Base-by-base conservation (phyloP, 2,888 invertebrate species). In the Drosophila maculinotata region DNA sequence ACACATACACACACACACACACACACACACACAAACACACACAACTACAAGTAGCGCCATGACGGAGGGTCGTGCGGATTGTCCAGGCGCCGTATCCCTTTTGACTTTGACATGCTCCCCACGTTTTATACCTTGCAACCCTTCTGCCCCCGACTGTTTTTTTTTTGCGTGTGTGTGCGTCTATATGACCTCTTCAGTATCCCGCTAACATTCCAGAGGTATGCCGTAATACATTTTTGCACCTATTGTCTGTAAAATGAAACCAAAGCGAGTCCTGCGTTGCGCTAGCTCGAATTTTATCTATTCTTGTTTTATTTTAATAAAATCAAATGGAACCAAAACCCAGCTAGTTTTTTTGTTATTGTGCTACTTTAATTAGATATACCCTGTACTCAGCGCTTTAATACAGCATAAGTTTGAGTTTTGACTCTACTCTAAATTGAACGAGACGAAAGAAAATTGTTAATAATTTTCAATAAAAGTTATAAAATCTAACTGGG, bases 201-300 rank as follows among this genome's bases (percentile, higher is more conserved):
- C 52, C 52, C 41, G 56, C 17, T 39, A 44, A 49, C 66, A 58
- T 67, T 45, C 47, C 66, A 69, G 54, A 65, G 75, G 79, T 78
- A 76, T 57, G 54, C 59, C 63, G 66, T 69, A 78, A 79, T 75
- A 79, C 69, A 69, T 68, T 78, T 68, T 60, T 63, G 54, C 76
- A 75, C 66, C 86, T 54, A 64, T 81, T 79, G 82, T 85, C 53
- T 75, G 79, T 75, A 66, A 79, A 82, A 60, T 59, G 53, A 80
- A 65, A 73, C 78, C 81, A 54, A 44, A 57, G 36, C 62, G 39
- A 20, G n/a, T 30, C 25, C 25, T n/a, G 23, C 30, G 33, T 20
- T 49, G 48, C 35, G 30, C 64, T 8, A 47, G 23, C 4, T 17
- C 42, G 23, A 28, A 42, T 39, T 51, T 26, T 28, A 1, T 17